Evolutionary conservation across 2,113 vertebrate genomes (phyloP).

Genomic region (Ciconia maguari): DNA sequence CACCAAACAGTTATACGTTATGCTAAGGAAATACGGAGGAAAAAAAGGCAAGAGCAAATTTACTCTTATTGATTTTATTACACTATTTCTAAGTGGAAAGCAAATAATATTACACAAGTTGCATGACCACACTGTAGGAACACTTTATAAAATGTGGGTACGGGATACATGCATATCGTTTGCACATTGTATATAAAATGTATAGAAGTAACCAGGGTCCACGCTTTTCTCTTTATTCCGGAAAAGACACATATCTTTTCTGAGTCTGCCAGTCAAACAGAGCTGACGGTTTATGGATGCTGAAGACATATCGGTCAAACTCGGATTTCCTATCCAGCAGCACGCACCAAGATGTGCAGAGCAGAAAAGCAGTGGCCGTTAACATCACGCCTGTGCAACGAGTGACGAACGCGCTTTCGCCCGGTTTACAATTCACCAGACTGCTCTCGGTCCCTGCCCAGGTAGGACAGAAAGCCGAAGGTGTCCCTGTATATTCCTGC

Average conservation of each 20-base stretch:
- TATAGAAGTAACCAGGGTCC: neutral
- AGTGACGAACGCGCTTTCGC: neutral
- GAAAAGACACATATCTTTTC: neutral
- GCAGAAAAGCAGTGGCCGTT: neutral
- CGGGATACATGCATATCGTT: neutral
- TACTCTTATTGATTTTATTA: neutral
- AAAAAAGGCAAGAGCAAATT: neutral
- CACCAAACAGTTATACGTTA: rapidly evolving
- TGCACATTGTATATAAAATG: neutral
- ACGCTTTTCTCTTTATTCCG: neutral
- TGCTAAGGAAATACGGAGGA: neutral
- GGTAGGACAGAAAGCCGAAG: neutral
- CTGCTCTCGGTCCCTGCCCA: neutral
- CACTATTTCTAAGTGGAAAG: neutral
- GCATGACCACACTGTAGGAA: neutral
- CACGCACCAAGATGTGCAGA: neutral
- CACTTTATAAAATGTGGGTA: neutral
- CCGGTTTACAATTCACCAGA: neutral
- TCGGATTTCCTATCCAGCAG: neutral
- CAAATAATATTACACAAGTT: neutral
- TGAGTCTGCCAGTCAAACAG: neutral
- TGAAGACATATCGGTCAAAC: neutral
- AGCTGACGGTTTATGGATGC: neutral
- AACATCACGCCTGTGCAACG: neutral
- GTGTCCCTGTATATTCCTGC: rapidly evolving